phyloP scores from a whole-genome alignment of 2,888 invertebrate genomes.

The Hartigia nigra region DNA sequence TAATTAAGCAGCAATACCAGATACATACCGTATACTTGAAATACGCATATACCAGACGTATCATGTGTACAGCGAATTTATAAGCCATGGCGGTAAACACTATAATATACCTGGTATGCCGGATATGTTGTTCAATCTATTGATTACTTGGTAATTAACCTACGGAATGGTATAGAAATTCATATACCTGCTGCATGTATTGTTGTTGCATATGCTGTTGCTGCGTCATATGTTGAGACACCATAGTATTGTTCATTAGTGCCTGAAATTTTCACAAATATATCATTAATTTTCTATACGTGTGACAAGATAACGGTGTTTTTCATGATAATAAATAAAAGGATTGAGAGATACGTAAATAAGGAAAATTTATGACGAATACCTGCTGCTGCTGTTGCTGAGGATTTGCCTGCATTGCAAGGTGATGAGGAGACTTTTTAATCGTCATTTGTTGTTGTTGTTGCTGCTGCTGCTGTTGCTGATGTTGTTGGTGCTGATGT shows the following conservation, averaged over 20 bases:
- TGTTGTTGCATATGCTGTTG: conserved; percentile 61
- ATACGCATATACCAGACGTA: too few relatives aligned
- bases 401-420: conserved; percentile 59
- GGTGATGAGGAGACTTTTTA: conserved; percentile 61
- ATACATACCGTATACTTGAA: background rate
- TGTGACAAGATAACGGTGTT: background rate
- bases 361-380: conserved; percentile 4
- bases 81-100: too few relatives aligned
- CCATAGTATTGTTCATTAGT: conserved; percentile 61
- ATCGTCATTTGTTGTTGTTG: conserved; percentile 61
- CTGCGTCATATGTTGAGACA: conserved; percentile 57
- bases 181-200: conserved; percentile 65
- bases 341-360: conserved; percentile 7
- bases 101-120: background rate
- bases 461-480: conserved; percentile 62
- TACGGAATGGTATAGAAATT: conserved; percentile 12
- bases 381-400: conserved; percentile 65
- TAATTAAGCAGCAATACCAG: background rate
- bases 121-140: background rate
- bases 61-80: too few relatives aligned
- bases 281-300: background rate
- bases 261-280: conserved; percentile 39
- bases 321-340: background rate
- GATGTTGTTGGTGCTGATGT: conserved; percentile 56
- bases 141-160: background rate